Conservation (phyloP, 2,113 vertebrate species). For the Dipodomys merriami region DNA sequence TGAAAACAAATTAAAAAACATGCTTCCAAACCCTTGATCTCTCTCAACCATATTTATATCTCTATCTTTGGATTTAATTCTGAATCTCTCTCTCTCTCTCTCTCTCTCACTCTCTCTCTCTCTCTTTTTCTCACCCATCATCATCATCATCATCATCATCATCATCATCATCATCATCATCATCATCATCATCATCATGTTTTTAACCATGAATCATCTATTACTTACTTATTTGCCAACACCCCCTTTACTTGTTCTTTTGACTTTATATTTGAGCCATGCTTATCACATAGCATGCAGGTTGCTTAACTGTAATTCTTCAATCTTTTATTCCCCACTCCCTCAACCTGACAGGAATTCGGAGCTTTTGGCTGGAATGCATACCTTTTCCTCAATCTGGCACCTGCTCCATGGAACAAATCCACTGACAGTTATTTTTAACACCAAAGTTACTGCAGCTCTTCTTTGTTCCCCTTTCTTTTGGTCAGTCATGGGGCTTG, state of each 20-base stretch:
- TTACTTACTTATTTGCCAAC: neutral
- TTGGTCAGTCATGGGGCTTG: too few relatives aligned
- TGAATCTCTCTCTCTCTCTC: neutral
- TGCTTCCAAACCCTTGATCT: neutral
- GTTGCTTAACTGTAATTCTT: neutral
- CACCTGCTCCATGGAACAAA: neutral
- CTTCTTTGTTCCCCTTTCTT: neutral
- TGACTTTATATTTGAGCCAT: neutral
- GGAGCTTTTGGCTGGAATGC: neutral
- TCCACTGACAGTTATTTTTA: constrained; percentile 16
- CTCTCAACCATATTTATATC: neutral
- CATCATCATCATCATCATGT: neutral
- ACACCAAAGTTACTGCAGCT: neutral
- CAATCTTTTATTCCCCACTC: too few relatives aligned
- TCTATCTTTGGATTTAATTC: neutral
- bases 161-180: neutral
- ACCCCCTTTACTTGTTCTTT: neutral
- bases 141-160: too few relatives aligned
- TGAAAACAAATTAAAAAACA: neutral
- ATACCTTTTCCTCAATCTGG: neutral
- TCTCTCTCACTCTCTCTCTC: neutral
- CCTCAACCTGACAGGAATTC: neutral
- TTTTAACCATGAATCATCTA: neutral
- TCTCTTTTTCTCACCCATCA: neutral
- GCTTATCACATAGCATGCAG: neutral